Evolutionary conservation across 2,888 invertebrate species (phyloP).

Genomic region (Dolichomitus sp.): DNA sequence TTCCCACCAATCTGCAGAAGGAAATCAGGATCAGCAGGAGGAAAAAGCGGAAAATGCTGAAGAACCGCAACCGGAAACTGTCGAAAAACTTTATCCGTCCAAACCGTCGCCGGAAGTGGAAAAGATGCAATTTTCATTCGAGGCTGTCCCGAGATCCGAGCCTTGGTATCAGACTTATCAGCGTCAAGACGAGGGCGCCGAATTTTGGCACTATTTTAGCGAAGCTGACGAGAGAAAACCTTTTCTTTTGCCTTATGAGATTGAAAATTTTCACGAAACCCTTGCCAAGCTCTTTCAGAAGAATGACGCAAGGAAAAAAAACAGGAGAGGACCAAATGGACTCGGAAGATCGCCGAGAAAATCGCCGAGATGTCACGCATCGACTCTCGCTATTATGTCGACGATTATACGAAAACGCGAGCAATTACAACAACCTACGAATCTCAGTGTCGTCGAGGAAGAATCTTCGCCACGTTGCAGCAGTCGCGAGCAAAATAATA

Average conservation of each 20-base stretch:
- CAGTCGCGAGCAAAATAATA: conserved; percentile 64
- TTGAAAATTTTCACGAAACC: conserved; percentile 86
- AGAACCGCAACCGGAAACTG: conserved; percentile 56
- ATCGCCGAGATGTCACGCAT: conserved; percentile 95
- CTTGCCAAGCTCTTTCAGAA: conserved; percentile 74
- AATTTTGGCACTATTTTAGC: conserved; percentile 88
- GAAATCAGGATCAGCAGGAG: conserved; percentile 76
- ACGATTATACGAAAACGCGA: conserved; percentile 84
- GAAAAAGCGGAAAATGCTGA: conserved; percentile 83
- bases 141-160: conserved; percentile 91
- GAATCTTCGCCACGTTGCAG: conserved; percentile 29
- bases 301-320: conserved; percentile 69
- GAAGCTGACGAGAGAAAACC: conserved; percentile 89
- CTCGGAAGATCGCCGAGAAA: conserved; percentile 90
- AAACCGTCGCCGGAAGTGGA: conserved; percentile 87
- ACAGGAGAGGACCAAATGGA: conserved; percentile 62
- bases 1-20: neutral
- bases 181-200: conserved; percentile 91
- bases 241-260: conserved; percentile 92
- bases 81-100: conserved; percentile 80
- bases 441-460: conserved; percentile 73
- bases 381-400: conserved; percentile 93
- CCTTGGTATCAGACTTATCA: conserved; percentile 94
- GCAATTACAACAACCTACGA: conserved; percentile 76
- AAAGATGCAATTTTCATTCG: conserved; percentile 91